Evolutionary conservation across 2,888 invertebrate species (phyloP), one percentile per base, ranked within the genome.

Genomic region (Mythimna impura): DNA sequence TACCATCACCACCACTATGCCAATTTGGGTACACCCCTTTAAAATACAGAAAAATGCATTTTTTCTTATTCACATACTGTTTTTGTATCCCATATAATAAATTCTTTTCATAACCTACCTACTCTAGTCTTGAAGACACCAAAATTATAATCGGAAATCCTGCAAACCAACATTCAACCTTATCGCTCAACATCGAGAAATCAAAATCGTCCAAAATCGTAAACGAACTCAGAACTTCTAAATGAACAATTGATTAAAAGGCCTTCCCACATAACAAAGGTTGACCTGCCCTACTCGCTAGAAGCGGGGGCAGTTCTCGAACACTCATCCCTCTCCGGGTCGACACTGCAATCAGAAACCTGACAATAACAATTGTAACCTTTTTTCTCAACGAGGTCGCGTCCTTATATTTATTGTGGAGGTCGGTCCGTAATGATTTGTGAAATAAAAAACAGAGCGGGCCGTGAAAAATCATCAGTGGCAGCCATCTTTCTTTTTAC

Each of bases 341-440:
- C 78, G 81, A 86, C 86, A 80, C 79, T 71, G 78, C 84, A 87
- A 86, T 87, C 81, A 85, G 80, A 83, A 84, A 87, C 82, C 83
- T 86, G 84, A 89, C 87, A 89, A 86, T 88, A 87, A 87, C 85
- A 87, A 87, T 84, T 72, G 76, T 73, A 74, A 80, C 73, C 77
- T 78, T 83, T 69, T 87, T 86, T 88, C 85, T 83, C 82, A 76
- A 80, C 80, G 82, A 86, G 87, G 83, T 81, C 73, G 73, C 71
- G 68, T 75, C 82, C 81, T 85, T 85, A 72, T 58, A 73, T 83
- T 73, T 76, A 67, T 64, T 67, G 71, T 72, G 55, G 62, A 71
- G 76, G 72, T 78, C 55, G 73, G 55, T 17, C 57, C 64, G 78
- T 80, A 89, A 88, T 89, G 86, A 90, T 89, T 89, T 87, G 83